phyloP scores from a whole-genome alignment of 2,113 vertebrate genomes.

The Ivindomyrus marchei region DNA sequence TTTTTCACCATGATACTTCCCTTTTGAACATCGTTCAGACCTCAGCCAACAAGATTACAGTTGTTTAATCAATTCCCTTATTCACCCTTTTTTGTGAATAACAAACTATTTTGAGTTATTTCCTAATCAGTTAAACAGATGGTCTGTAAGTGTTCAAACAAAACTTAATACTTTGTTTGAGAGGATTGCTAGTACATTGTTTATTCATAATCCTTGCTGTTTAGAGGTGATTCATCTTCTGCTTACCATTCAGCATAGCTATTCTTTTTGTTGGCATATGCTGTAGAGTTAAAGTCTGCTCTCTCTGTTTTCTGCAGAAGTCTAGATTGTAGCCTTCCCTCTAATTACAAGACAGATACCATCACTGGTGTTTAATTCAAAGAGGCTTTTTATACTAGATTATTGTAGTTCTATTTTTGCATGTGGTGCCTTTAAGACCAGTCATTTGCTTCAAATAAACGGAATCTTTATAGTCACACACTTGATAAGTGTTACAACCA shows the following conservation, averaged over 20 bases:
- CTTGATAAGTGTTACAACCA: not conserved
- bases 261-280: not conserved
- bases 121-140: not conserved
- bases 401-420: not conserved
- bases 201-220: not conserved
- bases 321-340: not conserved
- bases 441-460: not conserved
- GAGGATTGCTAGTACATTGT: not conserved
- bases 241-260: not conserved
- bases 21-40: not conserved
- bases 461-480: not conserved
- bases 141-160: not conserved
- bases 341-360: conserved; percentile 1
- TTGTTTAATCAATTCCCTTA: not conserved
- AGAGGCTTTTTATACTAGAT: not conserved
- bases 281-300: not conserved
- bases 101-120: not conserved
- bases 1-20: not conserved
- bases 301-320: not conserved
- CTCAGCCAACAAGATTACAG: not conserved
- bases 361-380: not conserved
- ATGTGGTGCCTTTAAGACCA: not conserved
- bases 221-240: not conserved
- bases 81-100: not conserved
- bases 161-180: not conserved